Percentiles rank a stretch among this genome's conserved stretches.
Evolutionary conservation across 2,797 vertebrate genomes (phyloP).

Genomic region (Odontamblyopus lacepedii): DNA sequence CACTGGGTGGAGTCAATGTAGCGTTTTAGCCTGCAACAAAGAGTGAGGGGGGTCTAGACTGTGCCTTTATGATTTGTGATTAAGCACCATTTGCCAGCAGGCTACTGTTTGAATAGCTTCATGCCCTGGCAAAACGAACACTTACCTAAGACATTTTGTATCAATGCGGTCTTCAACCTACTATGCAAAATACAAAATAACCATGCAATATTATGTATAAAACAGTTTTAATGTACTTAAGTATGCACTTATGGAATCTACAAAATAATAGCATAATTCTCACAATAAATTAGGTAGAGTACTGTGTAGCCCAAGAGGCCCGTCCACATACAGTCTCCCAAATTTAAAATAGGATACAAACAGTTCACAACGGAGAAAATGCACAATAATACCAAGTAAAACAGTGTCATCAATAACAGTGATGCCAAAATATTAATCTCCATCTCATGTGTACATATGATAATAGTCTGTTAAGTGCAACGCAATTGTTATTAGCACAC

Average conservation of each 20-base stretch:
- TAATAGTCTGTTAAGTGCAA: slow-evolving; percentile 52
- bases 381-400: slow-evolving; percentile 56
- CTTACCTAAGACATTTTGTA: too few species aligned
- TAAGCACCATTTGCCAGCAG: too few species aligned
- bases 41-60: too few species aligned
- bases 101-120: too few species aligned
- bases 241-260: slow-evolving; percentile 83
- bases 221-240: slow-evolving; percentile 76
- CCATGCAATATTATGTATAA: slow-evolving; percentile 56
- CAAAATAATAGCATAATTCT: slow-evolving; percentile 77
- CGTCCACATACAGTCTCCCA: slow-evolving; percentile 39
- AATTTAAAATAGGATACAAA: slow-evolving; percentile 63
- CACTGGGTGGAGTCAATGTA: slow-evolving; percentile 51
- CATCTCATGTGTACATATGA: slow-evolving; percentile 51
- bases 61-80: too few species aligned
- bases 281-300: slow-evolving; percentile 38
- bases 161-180: background rate
- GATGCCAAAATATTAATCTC: slow-evolving; percentile 71
- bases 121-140: too few species aligned
- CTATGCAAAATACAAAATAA: background rate
- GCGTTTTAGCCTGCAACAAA: slow-evolving; percentile 1
- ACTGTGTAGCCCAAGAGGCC: slow-evolving; percentile 63
- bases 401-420: slow-evolving; percentile 43
- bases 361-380: slow-evolving; percentile 58
- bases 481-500: slow-evolving; percentile 59